Conservation (phyloP, 1,140 invertebrate genomes). For the Zaprionus taronus region DNA sequence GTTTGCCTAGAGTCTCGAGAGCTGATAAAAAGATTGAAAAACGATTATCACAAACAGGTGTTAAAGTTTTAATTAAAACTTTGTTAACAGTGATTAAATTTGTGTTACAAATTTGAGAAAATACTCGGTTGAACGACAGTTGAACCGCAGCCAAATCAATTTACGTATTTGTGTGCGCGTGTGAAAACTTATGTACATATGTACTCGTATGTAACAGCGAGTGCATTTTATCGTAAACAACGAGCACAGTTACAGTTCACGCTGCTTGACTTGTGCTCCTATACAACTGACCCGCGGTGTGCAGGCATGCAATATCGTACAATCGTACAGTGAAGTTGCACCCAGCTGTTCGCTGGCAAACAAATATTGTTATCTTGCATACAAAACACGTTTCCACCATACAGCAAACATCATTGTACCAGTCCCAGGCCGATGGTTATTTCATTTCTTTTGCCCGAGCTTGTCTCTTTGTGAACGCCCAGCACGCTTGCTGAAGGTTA, state of each 20-base stretch:
- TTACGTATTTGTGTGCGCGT: not conserved
- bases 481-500: constrained; percentile 68
- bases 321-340: constrained; percentile 20
- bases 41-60: constrained; percentile 31
- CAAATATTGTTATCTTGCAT: constrained; percentile 46
- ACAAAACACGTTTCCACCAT: constrained; percentile 64
- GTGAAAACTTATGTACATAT: not conserved
- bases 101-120: not conserved
- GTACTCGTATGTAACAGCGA: not conserved
- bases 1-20: constrained; percentile 17
- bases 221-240: not conserved
- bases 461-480: constrained; percentile 20
- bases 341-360: constrained; percentile 35
- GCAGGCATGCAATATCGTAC: not conserved
- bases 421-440: constrained; percentile 27
- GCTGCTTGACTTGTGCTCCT: constrained; percentile 24
- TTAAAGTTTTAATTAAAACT: constrained; percentile 5
- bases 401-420: constrained; percentile 30
- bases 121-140: not conserved
- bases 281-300: constrained; percentile 31
- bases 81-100: not conserved
- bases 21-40: constrained; percentile 20
- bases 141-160: constrained; percentile 5
- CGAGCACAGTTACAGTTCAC: not conserved
- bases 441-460: constrained; percentile 45